Evolutionary conservation across 1,140 invertebrate species (phyloP).

Genomic region (Megalopta genalis): DNA sequence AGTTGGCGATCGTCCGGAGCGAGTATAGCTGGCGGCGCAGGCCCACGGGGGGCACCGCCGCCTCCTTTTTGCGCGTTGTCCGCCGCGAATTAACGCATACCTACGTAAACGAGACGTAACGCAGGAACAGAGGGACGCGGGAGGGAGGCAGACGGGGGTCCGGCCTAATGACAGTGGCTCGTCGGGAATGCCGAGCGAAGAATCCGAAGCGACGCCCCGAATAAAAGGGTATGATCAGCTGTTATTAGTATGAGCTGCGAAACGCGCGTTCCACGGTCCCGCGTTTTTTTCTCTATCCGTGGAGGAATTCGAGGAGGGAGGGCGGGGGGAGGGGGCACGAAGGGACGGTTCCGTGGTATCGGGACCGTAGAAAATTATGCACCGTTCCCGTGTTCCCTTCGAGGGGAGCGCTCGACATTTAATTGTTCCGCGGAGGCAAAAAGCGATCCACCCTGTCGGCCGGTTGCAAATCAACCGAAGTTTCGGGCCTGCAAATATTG

Average conservation of each 20-base stretch:
- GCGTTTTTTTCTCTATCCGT: neutral
- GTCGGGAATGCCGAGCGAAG: neutral
- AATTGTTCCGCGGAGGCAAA: slow-evolving; percentile 33
- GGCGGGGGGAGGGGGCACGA: no score
- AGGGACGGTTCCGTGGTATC: no score
- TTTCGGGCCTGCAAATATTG: slow-evolving; percentile 47
- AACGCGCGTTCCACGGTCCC: neutral
- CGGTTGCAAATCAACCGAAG: slow-evolving; percentile 26
- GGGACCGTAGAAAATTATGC: slow-evolving; percentile 13
- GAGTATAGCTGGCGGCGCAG: neutral
- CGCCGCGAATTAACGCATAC: slow-evolving; percentile 60
- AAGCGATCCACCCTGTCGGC: neutral
- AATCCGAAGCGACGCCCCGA: neutral
- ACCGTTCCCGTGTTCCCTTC: slow-evolving; percentile 1
- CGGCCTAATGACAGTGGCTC: slow-evolving; percentile 3
- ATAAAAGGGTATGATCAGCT: slow-evolving; percentile 26
- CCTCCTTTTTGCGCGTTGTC: slow-evolving; percentile 34
- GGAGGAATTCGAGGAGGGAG: neutral
- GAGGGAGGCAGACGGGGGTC: neutral
- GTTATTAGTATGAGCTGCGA: slow-evolving; percentile 24
- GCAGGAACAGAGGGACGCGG: neutral
- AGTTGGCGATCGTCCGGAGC: slow-evolving; percentile 1
- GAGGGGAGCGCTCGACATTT: slow-evolving; percentile 9
- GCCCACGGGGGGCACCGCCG: neutral
- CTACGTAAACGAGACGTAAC: slow-evolving; percentile 34